Evolutionary conservation across 2,888 invertebrate species (phyloP).

Genomic region (Erebia epiphron): DNA sequence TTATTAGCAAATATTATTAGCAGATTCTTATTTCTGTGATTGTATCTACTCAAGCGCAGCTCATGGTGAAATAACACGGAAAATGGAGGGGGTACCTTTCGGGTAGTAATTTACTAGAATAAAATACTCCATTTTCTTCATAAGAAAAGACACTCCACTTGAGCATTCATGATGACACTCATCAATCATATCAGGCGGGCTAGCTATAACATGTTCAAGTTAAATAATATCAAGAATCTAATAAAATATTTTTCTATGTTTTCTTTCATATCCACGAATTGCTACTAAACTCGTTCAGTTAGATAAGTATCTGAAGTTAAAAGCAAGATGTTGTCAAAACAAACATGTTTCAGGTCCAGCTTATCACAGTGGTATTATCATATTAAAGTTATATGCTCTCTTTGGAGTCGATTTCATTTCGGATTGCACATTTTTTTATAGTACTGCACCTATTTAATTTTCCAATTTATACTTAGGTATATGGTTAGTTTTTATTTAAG

Average conservation of each 20-base stretch:
- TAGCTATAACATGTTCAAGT: background rate
- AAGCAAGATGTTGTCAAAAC: conserved; percentile 40
- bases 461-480: no score
- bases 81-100: background rate
- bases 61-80: background rate
- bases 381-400: conserved; percentile 44
- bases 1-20: no score
- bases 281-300: background rate
- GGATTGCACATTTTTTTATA: conserved; percentile 60
- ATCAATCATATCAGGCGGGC: no score
- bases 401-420: conserved; percentile 45
- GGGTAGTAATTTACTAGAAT: background rate
- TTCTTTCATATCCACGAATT: background rate
- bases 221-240: background rate
- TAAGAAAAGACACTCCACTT: no score
- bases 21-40: no score
- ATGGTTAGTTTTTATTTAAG: no score
- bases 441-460: background rate
- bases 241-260: background rate
- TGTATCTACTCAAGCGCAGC: background rate
- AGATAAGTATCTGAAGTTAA: conserved; percentile 28
- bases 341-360: conserved; percentile 35
- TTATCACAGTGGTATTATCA: conserved; percentile 53
- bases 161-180: no score
- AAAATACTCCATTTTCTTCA: no score